These are phyloP conservation scores for Ladona fulva DNA, from an alignment of 1,140 invertebrate species.

Conservation along the genomic window DNA sequence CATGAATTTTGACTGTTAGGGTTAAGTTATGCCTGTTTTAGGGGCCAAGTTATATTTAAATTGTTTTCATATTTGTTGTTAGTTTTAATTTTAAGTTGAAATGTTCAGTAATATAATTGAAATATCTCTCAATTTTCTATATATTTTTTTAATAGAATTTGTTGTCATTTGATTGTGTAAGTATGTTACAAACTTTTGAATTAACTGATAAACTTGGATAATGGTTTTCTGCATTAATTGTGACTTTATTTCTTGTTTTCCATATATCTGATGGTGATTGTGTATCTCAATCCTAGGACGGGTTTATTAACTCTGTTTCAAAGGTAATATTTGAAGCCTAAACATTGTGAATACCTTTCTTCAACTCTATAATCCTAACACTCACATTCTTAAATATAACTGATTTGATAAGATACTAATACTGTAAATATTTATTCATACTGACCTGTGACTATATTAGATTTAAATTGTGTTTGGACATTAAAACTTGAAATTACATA, in stretches of 20 bases:
- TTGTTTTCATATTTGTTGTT: no score
- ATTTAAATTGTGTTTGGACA: no score
- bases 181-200: not conserved
- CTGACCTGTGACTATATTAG: constrained; percentile 9
- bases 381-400: not conserved
- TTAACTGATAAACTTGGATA: not conserved
- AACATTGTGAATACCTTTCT: not conserved
- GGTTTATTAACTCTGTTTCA: constrained; percentile 59
- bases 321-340: constrained; percentile 45
- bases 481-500: not conserved
- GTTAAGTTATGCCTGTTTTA: no score
- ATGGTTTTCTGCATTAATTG: not conserved
- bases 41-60: no score
- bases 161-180: not conserved
- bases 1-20: no score
- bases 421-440: not conserved
- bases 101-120: no score
- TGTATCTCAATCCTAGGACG: constrained; percentile 42
- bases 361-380: no score
- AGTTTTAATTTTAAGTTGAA: no score
- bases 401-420: not conserved
- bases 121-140: no score
- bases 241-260: constrained; percentile 22
- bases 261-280: constrained; percentile 24
- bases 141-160: not conserved